phyloP scores from a whole-genome alignment of 1,140 invertebrate genomes.

The Aphaenogaster ashmeadi region DNA sequence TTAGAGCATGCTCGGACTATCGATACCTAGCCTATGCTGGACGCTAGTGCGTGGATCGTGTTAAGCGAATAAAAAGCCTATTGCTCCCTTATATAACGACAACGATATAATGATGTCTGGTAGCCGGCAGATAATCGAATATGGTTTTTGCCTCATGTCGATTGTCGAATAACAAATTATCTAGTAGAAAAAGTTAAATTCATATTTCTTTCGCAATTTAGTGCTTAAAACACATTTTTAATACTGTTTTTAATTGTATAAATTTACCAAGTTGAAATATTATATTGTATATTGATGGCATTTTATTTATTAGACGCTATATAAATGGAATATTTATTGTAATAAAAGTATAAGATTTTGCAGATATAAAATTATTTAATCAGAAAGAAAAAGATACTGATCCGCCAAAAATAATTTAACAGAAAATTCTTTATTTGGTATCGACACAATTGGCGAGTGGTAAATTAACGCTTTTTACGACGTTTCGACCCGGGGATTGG shows the following conservation, averaged over 20 bases:
- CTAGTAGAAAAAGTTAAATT: neutral
- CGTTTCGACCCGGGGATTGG: too few relatives aligned
- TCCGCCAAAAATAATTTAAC: too few relatives aligned
- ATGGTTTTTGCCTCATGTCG: neutral
- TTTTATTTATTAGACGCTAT: neutral
- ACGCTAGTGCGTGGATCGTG: slow-evolving; percentile 83
- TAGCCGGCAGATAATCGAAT: slow-evolving; percentile 32
- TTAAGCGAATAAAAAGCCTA: slow-evolving; percentile 83
- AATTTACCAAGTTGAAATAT: neutral
- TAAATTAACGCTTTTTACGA: too few relatives aligned
- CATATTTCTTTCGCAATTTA: neutral
- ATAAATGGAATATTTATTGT: neutral
- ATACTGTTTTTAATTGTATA: neutral
- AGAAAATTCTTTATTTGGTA: too few relatives aligned
- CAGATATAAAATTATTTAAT: slow-evolving; percentile 7
- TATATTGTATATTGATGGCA: neutral
- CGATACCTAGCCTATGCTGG: slow-evolving; percentile 81
- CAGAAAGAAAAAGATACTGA: too few relatives aligned
- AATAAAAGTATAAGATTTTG: neutral
- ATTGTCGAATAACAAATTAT: slow-evolving; percentile 38
- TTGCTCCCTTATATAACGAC: slow-evolving; percentile 73
- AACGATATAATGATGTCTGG: slow-evolving; percentile 67
- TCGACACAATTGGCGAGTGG: too few relatives aligned
- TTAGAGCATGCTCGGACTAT: slow-evolving; percentile 83
- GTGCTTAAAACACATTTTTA: neutral